phyloP scores from a whole-genome alignment of 2,888 invertebrate genomes.

The Tetramorium bicarinatum region DNA sequence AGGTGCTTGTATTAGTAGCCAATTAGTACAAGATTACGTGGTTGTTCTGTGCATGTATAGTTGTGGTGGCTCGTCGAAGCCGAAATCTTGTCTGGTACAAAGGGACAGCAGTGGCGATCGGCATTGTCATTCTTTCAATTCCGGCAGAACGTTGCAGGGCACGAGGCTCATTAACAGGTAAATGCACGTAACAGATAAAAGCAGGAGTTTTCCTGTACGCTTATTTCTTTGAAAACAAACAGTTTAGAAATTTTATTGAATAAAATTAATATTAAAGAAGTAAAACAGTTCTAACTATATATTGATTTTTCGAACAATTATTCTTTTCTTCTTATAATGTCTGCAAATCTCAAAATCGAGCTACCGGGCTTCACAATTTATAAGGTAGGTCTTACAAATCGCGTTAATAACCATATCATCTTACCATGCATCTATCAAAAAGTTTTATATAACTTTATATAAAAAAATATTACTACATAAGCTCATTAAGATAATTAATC shows the following conservation, averaged over 20 bases:
- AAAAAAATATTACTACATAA: background rate
- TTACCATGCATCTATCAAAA: background rate
- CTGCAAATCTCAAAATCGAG: conserved; percentile 61
- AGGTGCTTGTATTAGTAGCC: conserved; percentile 79
- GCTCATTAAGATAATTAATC: conserved; percentile 33
- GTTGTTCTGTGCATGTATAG: conserved; percentile 79
- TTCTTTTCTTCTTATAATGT: conserved; percentile 27
- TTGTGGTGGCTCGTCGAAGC: conserved; percentile 89
- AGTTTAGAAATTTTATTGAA: background rate
- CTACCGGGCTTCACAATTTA: conserved; percentile 58
- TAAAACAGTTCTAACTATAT: background rate
- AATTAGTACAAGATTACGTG: conserved; percentile 78
- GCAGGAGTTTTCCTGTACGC: background rate
- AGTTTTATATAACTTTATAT: conserved; percentile 3
- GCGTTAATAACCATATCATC: conserved; percentile 18
- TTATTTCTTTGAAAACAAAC: conserved; percentile 27
- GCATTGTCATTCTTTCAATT: conserved; percentile 87
- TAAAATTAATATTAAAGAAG: conserved; percentile 8
- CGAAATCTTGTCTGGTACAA: conserved; percentile 90
- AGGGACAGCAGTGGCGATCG: conserved; percentile 87
- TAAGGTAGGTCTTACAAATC: conserved; percentile 69
- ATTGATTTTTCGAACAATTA: conserved; percentile 23
- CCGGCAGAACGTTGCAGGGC: conserved; percentile 86
- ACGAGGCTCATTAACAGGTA: conserved; percentile 84
- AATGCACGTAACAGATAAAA: conserved; percentile 64